Percentiles rank a stretch among this genome's conserved stretches.
Conservation (phyloP, 1,140 invertebrate genomes). For the Meteorus sp. region DNA sequence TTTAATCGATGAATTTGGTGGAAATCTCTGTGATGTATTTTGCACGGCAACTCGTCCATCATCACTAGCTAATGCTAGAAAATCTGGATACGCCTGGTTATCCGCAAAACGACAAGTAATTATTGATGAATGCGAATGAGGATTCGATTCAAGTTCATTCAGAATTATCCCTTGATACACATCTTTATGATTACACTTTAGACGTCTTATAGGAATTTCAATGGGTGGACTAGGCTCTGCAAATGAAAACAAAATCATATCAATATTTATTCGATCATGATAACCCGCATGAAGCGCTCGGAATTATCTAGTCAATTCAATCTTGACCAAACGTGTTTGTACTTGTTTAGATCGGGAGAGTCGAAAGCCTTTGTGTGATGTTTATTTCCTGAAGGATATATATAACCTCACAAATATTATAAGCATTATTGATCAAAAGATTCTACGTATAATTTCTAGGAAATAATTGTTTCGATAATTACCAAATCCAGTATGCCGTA, state of each 20-base stretch:
- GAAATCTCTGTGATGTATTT: conserved; percentile 49
- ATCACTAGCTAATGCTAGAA: conserved; percentile 81
- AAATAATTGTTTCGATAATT: too few relatives aligned
- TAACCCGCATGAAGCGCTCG: too few relatives aligned
- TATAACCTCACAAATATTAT: too few relatives aligned
- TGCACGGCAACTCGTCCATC: conserved; percentile 75
- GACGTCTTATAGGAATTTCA: conserved; percentile 44
- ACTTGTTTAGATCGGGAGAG: too few relatives aligned
- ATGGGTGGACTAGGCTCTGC: conserved; percentile 41
- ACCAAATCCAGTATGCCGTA: conserved; percentile 47
- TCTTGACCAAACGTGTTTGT: too few relatives aligned
- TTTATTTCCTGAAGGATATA: too few relatives aligned
- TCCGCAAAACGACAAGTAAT: conserved; percentile 57
- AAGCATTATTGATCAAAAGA: too few relatives aligned
- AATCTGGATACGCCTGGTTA: conserved; percentile 64
- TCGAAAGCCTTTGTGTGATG: too few relatives aligned
- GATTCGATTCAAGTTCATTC: conserved; percentile 35
- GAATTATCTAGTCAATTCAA: too few relatives aligned
- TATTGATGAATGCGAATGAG: conserved; percentile 46
- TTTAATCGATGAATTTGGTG: conserved; percentile 31
- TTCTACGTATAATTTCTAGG: too few relatives aligned
- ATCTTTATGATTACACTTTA: conserved; percentile 47
- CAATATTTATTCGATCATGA: too few relatives aligned
- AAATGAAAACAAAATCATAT: not conserved
- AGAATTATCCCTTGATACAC: conserved; percentile 52